phyloP scores from a whole-genome alignment of 2,888 invertebrate species.

The Caradrina kadenii region DNA sequence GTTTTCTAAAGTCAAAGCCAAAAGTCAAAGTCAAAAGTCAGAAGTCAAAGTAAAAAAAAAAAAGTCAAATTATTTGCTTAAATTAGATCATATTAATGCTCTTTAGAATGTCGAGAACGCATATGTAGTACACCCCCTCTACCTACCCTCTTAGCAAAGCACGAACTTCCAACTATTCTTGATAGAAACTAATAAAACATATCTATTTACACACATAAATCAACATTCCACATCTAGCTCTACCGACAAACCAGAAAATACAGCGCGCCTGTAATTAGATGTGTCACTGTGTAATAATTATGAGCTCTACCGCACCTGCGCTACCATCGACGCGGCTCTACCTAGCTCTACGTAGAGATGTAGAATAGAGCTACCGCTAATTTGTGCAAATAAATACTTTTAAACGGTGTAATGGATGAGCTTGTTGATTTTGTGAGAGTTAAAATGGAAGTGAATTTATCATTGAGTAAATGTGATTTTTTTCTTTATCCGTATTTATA shows the following conservation, averaged over 20 bases:
- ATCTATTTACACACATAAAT: conserved; percentile 38
- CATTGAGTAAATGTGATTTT: not conserved
- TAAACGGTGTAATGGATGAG: not conserved
- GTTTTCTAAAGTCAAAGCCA: too few relatives aligned
- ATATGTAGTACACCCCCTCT: too few relatives aligned
- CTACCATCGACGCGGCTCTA: conserved; percentile 38
- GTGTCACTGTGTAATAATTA: conserved; percentile 65
- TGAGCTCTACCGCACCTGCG: conserved; percentile 64
- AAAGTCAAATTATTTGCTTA: not conserved
- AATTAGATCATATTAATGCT: not conserved
- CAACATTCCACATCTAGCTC: conserved; percentile 42
- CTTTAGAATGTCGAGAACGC: too few relatives aligned
- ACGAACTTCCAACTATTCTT: conserved; percentile 1
- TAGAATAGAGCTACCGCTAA: conserved; percentile 24
- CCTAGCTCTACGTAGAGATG: conserved; percentile 18
- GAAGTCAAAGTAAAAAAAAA: too few relatives aligned
- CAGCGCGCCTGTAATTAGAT: conserved; percentile 59
- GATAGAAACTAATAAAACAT: conserved; percentile 24
- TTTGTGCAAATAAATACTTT: conserved; percentile 37
- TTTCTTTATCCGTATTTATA: too few relatives aligned
- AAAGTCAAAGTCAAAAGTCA: not conserved
- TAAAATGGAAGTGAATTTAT: not conserved
- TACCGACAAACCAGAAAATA: conserved; percentile 55
- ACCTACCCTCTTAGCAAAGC: not conserved
- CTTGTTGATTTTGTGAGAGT: conserved; percentile 5